phyloP scores from a whole-genome alignment of 2,113 vertebrate species.

The Alexandromys fortis region DNA sequence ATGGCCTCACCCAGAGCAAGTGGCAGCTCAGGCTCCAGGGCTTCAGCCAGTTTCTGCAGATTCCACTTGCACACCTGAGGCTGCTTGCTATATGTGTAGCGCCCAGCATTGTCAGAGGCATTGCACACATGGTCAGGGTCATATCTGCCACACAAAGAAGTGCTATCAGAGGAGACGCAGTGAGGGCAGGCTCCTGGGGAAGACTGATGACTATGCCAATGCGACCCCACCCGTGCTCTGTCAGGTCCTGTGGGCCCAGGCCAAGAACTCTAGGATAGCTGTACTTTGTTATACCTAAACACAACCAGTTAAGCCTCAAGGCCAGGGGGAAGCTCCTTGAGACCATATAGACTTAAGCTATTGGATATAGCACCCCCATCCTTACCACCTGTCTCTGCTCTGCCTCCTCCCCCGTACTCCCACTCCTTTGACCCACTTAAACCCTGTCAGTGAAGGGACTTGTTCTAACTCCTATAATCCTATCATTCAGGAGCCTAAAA shows the following conservation, averaged over 20 bases:
- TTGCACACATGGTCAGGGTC: constrained; percentile 97
- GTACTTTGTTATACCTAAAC: neutral
- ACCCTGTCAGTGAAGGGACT: neutral
- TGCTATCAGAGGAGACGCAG: neutral
- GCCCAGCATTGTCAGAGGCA: constrained; percentile 93
- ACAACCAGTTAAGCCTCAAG: neutral
- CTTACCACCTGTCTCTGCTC: neutral
- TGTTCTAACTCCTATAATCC: neutral
- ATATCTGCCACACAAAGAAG: constrained; percentile 86
- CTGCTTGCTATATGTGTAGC: constrained; percentile 95
- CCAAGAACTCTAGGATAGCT: neutral
- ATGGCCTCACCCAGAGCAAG: constrained; percentile 86
- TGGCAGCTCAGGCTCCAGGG: constrained; percentile 93
- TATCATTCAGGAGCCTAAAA: neutral
- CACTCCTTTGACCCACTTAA: neutral
- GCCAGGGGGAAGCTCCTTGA: neutral
- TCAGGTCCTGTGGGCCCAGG: too few species aligned
- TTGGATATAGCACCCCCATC: neutral
- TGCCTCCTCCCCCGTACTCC: rapidly evolving
- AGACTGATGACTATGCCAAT: neutral
- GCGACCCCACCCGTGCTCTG: rapidly evolving
- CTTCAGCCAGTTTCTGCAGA: constrained; percentile 94
- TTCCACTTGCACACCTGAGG: constrained; percentile 97
- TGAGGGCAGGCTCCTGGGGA: neutral
- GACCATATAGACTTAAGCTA: neutral